Evolutionary conservation across 1,140 invertebrate species (phyloP).

Genomic region (Anastatus disparis): DNA sequence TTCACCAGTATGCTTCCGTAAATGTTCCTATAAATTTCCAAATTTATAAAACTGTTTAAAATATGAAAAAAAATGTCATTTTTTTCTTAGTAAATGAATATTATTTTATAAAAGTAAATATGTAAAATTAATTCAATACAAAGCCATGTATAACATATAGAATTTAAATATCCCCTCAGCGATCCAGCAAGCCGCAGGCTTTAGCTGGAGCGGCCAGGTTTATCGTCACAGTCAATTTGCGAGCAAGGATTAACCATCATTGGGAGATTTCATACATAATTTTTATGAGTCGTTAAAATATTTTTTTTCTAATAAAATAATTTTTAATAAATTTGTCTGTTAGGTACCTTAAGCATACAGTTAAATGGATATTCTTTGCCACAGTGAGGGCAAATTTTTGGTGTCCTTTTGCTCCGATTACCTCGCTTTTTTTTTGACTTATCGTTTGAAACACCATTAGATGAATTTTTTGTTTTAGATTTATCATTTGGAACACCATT

Average conservation of each 20-base stretch:
- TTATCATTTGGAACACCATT: conserved; percentile 39
- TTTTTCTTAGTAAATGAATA: no score
- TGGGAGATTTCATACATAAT: conserved; percentile 43
- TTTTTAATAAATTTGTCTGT: neutral
- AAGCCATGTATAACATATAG: no score
- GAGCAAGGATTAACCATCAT: conserved; percentile 56
- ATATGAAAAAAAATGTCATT: no score
- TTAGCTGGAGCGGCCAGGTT: conserved; percentile 45
- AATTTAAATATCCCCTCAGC: conserved; percentile 43
- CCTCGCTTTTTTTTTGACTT: no score
- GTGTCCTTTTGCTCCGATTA: conserved; percentile 61
- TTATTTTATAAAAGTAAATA: no score
- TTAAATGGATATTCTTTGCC: conserved; percentile 72
- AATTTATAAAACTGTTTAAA: no score
- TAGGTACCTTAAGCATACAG: conserved; percentile 71
- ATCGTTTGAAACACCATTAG: no score
- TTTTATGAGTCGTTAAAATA: neutral
- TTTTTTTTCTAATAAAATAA: neutral
- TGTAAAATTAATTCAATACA: no score
- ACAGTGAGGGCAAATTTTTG: conserved; percentile 69
- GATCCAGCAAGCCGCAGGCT: conserved; percentile 38
- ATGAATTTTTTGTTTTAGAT: conserved; percentile 36
- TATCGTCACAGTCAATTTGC: conserved; percentile 50
- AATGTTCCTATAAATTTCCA: conserved; percentile 70
- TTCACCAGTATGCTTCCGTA: conserved; percentile 82